Conservation (phyloP, 2,113 vertebrate species). For the Turdus rufiventris region DNA sequence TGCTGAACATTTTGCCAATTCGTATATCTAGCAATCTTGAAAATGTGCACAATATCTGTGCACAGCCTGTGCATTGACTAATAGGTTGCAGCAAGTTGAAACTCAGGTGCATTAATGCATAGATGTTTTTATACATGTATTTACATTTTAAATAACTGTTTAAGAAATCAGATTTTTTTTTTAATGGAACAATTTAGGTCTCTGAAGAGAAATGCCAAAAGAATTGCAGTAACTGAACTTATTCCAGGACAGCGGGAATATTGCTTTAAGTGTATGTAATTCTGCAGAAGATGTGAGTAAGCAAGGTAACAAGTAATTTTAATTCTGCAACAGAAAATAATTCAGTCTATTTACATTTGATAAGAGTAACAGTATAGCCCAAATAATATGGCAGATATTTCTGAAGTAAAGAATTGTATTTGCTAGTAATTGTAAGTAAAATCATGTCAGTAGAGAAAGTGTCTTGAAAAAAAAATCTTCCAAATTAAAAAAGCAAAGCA, state of each 20-base stretch:
- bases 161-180: neutral
- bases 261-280: neutral
- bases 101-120: neutral
- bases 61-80: neutral
- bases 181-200: neutral
- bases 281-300: neutral
- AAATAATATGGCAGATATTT: neutral
- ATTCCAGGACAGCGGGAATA: neutral
- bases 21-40: neutral
- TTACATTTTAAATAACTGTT: neutral
- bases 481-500: neutral
- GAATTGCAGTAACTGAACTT: neutral
- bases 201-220: neutral
- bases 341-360: neutral
- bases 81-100: neutral
- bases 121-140: neutral
- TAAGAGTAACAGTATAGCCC: neutral
- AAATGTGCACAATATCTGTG: neutral
- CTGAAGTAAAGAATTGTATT: neutral
- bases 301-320: neutral
- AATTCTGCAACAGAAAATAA: neutral
- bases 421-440: neutral
- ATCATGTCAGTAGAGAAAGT: neutral
- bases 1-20: slow-evolving; percentile 13
- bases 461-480: neutral